Evolutionary conservation across 1,140 invertebrate genomes (phyloP), one percentile per base, ranked within the genome.

Genomic region (Magallana gigas): DNA sequence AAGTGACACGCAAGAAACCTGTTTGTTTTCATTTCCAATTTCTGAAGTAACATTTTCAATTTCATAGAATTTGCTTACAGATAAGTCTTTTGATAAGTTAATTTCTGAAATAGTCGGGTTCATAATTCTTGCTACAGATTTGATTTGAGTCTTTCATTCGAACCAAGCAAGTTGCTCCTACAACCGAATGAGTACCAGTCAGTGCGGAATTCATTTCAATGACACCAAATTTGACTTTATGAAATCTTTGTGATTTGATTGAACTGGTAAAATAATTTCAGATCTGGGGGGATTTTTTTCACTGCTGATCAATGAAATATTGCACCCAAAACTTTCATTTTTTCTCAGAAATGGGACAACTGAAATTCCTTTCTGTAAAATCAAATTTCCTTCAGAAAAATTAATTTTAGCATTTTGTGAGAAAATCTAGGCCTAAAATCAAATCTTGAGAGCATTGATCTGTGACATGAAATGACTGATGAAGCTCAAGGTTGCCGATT

Each of bases 1-100:
- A n/a, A n/a, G n/a, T n/a, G n/a, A n/a, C n/a, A n/a, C n/a, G n/a
- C n/a, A n/a, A n/a, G n/a, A n/a, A 60, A 60, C 59, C 9, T 60
- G 9, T 60, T 60, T 60, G 59, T 12, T 60, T 60, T 60, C 59
- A 60, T 4, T 60, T 9, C 4, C 16, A 60, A 60, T 60, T 60
- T 60, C 59, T 60, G 59, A 60, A 60, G 59, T 60, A 60, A 60
- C 59, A 60, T 60, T 60, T 60, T 60, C 59, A 60, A 60, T 60
- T 60, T 60, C 59, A 60, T 60, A 60, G 59, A 60, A 60, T 60
- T 60, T 60, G 59, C 59, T 16, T 12, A 60, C 59, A 12, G 59
- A 12, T 16, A 60, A 16, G 16, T 16, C 16, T 60, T 60, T 60
- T 12, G 59, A 60, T 60, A 60, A 60, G 9, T 60, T 60, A 16